These are phyloP conservation scores for Phrynosoma blainvillii DNA, from an alignment of 2,113 vertebrate genomes.

Conservation along the genomic window DNA sequence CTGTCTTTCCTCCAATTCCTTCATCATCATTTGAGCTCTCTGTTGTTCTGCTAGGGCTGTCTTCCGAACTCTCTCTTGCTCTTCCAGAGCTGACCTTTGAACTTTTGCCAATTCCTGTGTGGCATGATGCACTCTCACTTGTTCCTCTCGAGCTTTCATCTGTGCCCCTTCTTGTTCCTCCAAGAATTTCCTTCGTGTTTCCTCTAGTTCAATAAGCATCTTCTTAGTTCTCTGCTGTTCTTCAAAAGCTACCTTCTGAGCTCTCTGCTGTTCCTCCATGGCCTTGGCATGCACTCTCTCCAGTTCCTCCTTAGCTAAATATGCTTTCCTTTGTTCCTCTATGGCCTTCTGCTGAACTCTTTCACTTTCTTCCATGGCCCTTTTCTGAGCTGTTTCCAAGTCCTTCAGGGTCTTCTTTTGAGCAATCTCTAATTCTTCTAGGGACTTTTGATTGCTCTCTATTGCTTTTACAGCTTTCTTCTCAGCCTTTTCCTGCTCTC, in stretches of 20 bases:
- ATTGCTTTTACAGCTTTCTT: slow-evolving; percentile 9
- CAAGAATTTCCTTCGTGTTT: background rate
- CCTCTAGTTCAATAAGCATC: slow-evolving; percentile 6
- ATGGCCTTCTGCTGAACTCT: slow-evolving; percentile 17
- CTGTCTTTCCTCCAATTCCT: slow-evolving; percentile 14
- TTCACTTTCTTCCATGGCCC: slow-evolving; percentile 19
- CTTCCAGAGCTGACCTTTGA: background rate
- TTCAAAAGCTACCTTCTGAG: slow-evolving; percentile 1
- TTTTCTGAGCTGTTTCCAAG: slow-evolving; percentile 14
- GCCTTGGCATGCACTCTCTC: slow-evolving; percentile 5
- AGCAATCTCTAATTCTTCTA: background rate
- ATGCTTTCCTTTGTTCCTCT: slow-evolving; percentile 34
- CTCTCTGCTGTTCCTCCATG: slow-evolving; percentile 6
- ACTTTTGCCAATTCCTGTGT: slow-evolving; percentile 9
- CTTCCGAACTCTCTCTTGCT: slow-evolving; percentile 5
- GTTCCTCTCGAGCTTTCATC: background rate
- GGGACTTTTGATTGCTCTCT: background rate
- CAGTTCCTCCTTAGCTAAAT: slow-evolving; percentile 5
- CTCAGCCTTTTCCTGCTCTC: slow-evolving; percentile 11
- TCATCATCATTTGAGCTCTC: slow-evolving; percentile 7
- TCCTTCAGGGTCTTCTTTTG: slow-evolving; percentile 23
- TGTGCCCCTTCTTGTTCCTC: background rate
- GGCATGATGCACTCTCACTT: slow-evolving; percentile 17
- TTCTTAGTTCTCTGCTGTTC: slow-evolving; percentile 11
- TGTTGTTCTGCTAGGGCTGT: slow-evolving; percentile 3